A percentile compares a stretch with the other conserved stretches of the same genome.
These are phyloP conservation scores for Drosophila equinoxialis DNA, from an alignment of 1,140 invertebrate species.

Conservation along the genomic window DNA sequence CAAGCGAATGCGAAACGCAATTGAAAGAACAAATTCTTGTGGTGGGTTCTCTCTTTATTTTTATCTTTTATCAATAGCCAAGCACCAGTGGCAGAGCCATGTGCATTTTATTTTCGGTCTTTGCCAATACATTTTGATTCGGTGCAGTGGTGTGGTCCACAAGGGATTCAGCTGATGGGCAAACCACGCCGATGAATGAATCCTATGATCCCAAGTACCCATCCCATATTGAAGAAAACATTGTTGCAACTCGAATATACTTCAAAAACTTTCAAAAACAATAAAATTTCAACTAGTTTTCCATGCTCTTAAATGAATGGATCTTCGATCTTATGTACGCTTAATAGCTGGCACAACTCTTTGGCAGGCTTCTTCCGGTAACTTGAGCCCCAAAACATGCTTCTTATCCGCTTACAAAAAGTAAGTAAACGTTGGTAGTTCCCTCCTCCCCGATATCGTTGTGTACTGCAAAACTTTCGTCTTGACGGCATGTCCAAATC, in stretches of 20 bases:
- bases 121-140: constrained; percentile 63
- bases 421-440: neutral
- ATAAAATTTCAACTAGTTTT: no score
- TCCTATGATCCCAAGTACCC: no score
- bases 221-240: no score
- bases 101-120: constrained; percentile 70
- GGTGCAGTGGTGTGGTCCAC: constrained; percentile 9
- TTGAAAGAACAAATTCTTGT: constrained; percentile 46
- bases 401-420: neutral
- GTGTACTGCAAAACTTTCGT: neutral
- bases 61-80: constrained; percentile 76
- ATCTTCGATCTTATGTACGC: neutral
- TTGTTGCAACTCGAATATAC: no score
- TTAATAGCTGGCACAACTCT: neutral
- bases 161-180: neutral
- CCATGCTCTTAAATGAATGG: no score
- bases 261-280: no score
- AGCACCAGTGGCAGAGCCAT: constrained; percentile 39
- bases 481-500: neutral
- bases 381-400: neutral
- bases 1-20: constrained; percentile 68
- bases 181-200: neutral
- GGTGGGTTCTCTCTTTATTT: constrained; percentile 64
- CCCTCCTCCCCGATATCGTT: neutral
- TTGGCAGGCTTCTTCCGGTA: neutral